These are phyloP conservation scores for Mormyrus proboscirostris DNA, from an alignment of 2,797 vertebrate species.

Conservation along the genomic window DNA sequence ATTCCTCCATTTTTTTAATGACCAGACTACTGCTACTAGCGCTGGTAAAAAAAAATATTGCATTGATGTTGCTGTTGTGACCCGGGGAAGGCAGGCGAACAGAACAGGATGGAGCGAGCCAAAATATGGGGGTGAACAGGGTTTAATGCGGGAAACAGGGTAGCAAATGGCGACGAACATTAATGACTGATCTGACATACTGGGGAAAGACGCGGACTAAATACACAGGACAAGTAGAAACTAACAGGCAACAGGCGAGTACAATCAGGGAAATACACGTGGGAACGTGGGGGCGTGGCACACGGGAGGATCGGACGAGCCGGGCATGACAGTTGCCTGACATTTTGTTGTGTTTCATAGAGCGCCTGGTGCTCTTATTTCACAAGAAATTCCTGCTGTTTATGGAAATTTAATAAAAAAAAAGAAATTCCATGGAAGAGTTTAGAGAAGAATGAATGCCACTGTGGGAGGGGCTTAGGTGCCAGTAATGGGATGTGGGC, in stretches of 20 bases:
- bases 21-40: background rate
- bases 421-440: background rate
- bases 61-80: background rate
- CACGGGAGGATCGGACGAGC: no score
- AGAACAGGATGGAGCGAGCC: no score
- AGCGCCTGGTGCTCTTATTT: background rate
- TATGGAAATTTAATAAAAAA: background rate
- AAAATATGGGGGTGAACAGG: no score
- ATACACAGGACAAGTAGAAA: no score
- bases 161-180: no score
- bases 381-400: background rate
- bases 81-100: no score
- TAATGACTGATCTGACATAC: no score
- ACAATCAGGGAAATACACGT: no score
- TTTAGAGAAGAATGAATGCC: background rate
- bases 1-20: background rate
- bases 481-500: background rate
- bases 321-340: background rate
- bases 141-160: no score
- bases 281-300: no score
- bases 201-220: no score
- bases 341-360: background rate
- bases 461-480: background rate
- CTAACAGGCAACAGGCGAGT: no score
- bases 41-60: background rate